These are phyloP conservation scores for Paramormyrops hopkinsi DNA, from an alignment of 2,797 vertebrate genomes.

Conservation along the genomic window DNA sequence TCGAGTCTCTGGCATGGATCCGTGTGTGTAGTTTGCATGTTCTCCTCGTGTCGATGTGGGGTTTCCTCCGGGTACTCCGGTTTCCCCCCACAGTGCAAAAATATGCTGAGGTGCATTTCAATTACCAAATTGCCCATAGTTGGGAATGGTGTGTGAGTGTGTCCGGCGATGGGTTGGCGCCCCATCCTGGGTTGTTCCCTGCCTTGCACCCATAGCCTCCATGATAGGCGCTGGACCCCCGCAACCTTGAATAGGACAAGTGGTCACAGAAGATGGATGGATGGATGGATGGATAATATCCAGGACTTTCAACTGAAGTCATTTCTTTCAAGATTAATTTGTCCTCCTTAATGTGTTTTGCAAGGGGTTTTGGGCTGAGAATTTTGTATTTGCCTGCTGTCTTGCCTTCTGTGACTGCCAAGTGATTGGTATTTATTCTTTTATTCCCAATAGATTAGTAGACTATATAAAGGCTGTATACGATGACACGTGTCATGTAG, in stretches of 20 bases:
- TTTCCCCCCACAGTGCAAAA: not conserved
- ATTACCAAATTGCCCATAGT: not conserved
- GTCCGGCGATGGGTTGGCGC: not conserved
- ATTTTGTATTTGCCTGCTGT: not conserved
- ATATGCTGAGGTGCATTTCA: not conserved
- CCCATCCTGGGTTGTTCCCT: not conserved
- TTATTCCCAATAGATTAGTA: not conserved
- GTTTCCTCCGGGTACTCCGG: not conserved
- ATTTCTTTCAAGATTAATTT: conserved; percentile 2
- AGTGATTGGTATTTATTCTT: not conserved
- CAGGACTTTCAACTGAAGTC: not conserved
- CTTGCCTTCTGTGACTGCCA: too few relatives aligned
- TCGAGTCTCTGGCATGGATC: not conserved
- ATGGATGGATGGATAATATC: not conserved
- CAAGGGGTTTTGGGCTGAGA: not conserved
- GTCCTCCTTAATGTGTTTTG: not conserved
- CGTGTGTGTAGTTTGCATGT: not conserved
- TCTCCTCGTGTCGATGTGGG: not conserved
- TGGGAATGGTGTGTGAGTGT: not conserved
- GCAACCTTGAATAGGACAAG: not conserved
- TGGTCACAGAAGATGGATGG: not conserved
- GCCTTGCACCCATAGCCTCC: not conserved
- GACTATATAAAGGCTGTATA: not conserved
- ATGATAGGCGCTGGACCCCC: not conserved
- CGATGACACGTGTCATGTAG: not conserved